Evolutionary conservation across 2,797 vertebrate genomes (phyloP), one percentile per base, ranked within the genome.

Genomic region (Carapus acus): DNA sequence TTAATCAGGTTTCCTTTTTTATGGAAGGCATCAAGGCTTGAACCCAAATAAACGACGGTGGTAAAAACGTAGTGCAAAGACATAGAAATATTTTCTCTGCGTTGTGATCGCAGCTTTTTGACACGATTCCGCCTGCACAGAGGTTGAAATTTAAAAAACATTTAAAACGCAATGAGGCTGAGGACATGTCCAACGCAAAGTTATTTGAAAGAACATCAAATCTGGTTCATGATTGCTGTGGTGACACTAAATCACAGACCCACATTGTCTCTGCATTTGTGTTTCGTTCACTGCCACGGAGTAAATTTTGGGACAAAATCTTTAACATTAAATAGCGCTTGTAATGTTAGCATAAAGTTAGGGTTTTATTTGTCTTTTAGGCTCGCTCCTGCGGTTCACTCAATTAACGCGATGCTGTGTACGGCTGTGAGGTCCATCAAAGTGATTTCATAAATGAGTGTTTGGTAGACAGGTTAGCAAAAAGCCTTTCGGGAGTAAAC

Each of bases 401-500:
- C 22, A 7, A 19, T 58, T 24, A 23, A 18, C 29, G 39, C 36
- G 21, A 33, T 49, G 40, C 37, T 38, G 27, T 23, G 44, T 19
- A 17, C 42, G 44, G 31, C 16, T 41, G 37, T 7, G 22, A 34
- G 63, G 66, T 49, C 44, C 22, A 69, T 72, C 43, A 62, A 43
- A 67, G 44, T 6, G 45, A 18, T 43, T 53, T 36, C 15, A 9
- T 40, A 20, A 58, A 9, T 47, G 16, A 46, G 40, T 3, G 2
- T 33, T 16, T 56, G 47, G 55, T 5, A 33, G 54, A 69, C 46
- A 40, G 56, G 64, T 69, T 80, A 74, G 72, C 56, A 67, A 73
- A 75, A 78, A 73, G 62, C 62, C 65, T 77, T 78, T 83, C 53
- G 79, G 51, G 46, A 67, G n/a, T n/a, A 43, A 69, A 76, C 56